A percentile compares a stretch with the other conserved stretches of the same genome.
These are phyloP conservation scores for Ophiodon elongatus DNA, from an alignment of 2,113 vertebrate genomes.

Conservation along the genomic window DNA sequence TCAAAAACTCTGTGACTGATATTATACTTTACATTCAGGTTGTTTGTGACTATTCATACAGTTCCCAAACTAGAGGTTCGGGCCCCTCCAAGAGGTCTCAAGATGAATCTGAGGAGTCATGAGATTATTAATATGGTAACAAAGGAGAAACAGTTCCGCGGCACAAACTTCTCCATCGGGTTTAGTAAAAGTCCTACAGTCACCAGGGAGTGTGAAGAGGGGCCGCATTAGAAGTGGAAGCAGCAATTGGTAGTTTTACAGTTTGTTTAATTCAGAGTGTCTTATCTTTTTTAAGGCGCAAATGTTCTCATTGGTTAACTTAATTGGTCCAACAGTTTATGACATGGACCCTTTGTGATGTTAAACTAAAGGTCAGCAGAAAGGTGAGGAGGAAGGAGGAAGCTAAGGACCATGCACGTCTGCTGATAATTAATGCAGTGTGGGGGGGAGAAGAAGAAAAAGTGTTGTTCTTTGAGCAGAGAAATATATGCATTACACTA, in stretches of 20 bases:
- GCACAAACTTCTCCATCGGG: not conserved
- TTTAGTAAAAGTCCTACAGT: not conserved
- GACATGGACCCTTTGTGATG: not conserved
- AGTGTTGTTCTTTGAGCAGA: not conserved
- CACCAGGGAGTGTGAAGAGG: not conserved
- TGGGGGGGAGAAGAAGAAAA: too few species aligned
- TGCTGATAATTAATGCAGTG: not conserved
- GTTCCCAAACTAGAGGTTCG: not conserved
- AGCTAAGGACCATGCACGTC: not conserved
- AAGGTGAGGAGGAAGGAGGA: not conserved
- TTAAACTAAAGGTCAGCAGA: slow-evolving; percentile 1
- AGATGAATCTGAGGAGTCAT: not conserved
- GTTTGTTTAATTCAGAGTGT: not conserved
- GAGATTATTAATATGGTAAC: not conserved
- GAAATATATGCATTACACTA: not conserved
- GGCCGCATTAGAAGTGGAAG: not conserved
- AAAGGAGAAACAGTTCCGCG: not conserved
- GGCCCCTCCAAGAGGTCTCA: not conserved
- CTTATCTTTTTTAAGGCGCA: not conserved
- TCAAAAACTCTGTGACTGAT: not conserved
- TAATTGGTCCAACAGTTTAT: not conserved
- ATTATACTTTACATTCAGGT: not conserved
- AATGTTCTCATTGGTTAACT: not conserved
- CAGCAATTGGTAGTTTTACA: not conserved
- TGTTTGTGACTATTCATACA: not conserved